Percentiles rank a stretch among this genome's conserved stretches.
Evolutionary conservation across 2,113 vertebrate genomes (phyloP).

Genomic region (Tretioscincus oriximinensis): DNA sequence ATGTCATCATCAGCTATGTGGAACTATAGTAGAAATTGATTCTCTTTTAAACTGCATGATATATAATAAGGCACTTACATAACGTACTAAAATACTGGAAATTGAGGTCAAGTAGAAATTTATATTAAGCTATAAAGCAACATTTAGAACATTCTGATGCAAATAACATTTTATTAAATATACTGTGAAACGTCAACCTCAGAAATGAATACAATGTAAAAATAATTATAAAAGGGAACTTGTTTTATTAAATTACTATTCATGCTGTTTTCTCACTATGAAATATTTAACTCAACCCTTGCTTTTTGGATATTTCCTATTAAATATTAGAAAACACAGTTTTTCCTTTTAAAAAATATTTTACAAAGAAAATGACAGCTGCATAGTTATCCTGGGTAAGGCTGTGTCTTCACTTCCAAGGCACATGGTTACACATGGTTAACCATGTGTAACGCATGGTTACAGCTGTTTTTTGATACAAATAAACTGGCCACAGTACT

Average conservation of each 20-base stretch:
- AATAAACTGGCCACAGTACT: too few relatives aligned
- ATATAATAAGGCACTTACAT: conserved; percentile 56
- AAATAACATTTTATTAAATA: background rate
- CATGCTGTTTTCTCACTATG: background rate
- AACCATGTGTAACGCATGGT: too few relatives aligned
- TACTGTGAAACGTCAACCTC: background rate
- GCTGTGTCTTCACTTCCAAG: too few relatives aligned
- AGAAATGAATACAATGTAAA: background rate
- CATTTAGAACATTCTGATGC: background rate
- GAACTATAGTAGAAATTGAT: conserved; percentile 53
- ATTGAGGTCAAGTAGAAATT: conserved; percentile 5
- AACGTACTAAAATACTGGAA: conserved; percentile 45
- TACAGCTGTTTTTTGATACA: too few relatives aligned
- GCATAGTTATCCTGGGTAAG: background rate
- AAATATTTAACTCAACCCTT: background rate
- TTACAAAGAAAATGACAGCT: background rate
- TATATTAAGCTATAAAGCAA: conserved; percentile 9
- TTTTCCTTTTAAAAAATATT: background rate
- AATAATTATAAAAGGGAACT: background rate
- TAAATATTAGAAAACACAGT: background rate
- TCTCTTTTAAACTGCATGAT: conserved; percentile 41
- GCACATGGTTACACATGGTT: background rate
- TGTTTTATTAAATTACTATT: background rate
- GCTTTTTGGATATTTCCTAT: background rate
- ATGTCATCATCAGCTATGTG: conserved; percentile 49